phyloP scores from a whole-genome alignment of 2,113 vertebrate genomes.

The Crotophaga sulcirostris region DNA sequence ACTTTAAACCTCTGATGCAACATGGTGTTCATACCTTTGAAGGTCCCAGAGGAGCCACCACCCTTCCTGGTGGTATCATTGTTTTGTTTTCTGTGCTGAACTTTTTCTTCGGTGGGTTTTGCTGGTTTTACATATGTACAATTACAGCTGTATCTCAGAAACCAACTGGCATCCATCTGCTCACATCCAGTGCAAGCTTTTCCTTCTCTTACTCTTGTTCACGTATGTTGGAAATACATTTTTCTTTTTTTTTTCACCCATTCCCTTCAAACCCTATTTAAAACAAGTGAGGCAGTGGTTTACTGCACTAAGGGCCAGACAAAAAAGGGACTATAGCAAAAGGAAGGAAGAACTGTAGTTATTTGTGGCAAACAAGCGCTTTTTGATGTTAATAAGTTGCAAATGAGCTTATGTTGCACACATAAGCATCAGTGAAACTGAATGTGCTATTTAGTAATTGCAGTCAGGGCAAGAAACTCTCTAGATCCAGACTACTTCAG shows the following conservation, averaged over 20 bases:
- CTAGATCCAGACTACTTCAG: background rate
- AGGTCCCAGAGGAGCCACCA: background rate
- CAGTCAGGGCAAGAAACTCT: background rate
- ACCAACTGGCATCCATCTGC: background rate
- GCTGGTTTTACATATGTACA: background rate
- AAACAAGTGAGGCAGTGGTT: background rate
- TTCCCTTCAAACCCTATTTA: background rate
- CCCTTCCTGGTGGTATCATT: background rate
- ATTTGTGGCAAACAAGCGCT: background rate
- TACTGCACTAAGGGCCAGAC: background rate
- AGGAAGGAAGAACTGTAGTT: background rate
- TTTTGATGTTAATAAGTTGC: background rate
- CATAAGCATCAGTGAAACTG: background rate
- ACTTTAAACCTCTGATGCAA: background rate
- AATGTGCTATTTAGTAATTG: background rate
- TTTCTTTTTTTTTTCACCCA: background rate
- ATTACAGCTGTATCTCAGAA: background rate
- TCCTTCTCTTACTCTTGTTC: background rate
- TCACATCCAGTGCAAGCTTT: background rate
- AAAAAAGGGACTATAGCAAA: background rate
- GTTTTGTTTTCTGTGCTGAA: background rate
- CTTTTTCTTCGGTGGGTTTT: background rate
- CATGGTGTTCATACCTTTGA: fast-evolving
- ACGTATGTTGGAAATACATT: background rate
- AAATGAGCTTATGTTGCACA: background rate